Evolutionary conservation across 2,888 invertebrate genomes (phyloP).

Genomic region (Sesia bembeciformis): DNA sequence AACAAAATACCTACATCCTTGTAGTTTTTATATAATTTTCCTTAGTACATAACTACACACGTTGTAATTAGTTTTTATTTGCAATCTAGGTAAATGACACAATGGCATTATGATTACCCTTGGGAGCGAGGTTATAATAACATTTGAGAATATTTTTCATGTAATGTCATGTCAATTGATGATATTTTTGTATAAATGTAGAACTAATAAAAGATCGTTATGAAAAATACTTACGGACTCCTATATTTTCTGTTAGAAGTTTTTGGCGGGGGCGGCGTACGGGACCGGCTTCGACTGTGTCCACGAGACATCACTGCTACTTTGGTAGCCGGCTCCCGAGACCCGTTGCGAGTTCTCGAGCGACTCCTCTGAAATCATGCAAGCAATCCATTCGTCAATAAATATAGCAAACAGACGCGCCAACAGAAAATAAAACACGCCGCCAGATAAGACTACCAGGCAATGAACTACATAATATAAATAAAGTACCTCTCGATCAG

Average conservation of each 20-base stretch:
- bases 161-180: slow-evolving; percentile 1
- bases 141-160: background rate
- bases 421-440: slow-evolving; percentile 37
- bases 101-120: slow-evolving; percentile 22
- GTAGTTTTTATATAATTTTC: no score
- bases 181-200: slow-evolving; percentile 5
- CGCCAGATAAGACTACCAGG: slow-evolving; percentile 26
- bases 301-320: slow-evolving; percentile 57
- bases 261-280: slow-evolving; percentile 70
- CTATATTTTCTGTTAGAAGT: slow-evolving; percentile 60
- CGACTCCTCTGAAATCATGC: slow-evolving; percentile 64
- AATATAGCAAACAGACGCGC: slow-evolving; percentile 19
- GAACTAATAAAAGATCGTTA: slow-evolving; percentile 1
- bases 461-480: slow-evolving; percentile 27
- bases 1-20: no score
- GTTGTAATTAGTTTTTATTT: no score
- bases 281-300: slow-evolving; percentile 67
- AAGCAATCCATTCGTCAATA: slow-evolving; percentile 23
- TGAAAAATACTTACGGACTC: slow-evolving; percentile 53
- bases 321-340: slow-evolving; percentile 59
- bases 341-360: slow-evolving; percentile 67
- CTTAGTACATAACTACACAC: no score
- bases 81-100: no score
- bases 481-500: slow-evolving; percentile 68
- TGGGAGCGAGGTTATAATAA: slow-evolving; percentile 51